Conservation (phyloP, 2,888 invertebrate genomes). For the Lucinisca nassula region DNA sequence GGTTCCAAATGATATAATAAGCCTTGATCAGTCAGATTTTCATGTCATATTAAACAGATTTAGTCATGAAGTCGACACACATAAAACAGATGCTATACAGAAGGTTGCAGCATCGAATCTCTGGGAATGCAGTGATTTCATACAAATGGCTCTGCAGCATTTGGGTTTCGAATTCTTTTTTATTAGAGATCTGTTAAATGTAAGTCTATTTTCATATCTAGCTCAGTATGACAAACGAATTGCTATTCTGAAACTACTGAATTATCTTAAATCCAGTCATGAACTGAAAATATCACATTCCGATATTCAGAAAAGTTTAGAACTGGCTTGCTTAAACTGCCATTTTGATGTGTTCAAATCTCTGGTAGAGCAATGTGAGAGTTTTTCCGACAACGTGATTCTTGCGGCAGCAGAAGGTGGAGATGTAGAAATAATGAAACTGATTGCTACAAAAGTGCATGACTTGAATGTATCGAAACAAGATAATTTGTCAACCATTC, state of each 20-base stretch:
- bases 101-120: constrained; percentile 28
- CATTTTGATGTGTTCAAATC: neutral
- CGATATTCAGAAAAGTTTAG: neutral
- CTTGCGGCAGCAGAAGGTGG: constrained; percentile 37
- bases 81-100: neutral
- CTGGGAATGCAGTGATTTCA: constrained; percentile 42
- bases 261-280: neutral
- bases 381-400: neutral
- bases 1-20: neutral
- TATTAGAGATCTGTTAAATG: neutral
- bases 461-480: neutral
- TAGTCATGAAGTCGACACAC: constrained; percentile 8
- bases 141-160: constrained; percentile 10
- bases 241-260: neutral
- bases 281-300: neutral
- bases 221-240: neutral
- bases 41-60: neutral
- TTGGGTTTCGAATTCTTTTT: constrained; percentile 43
- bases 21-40: neutral
- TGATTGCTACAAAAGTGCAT: neutral
- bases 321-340: neutral
- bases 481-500: neutral
- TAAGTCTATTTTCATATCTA: constrained; percentile 23
- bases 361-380: neutral
- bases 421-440: neutral